Evolutionary conservation across 2,113 vertebrate species (phyloP), one percentile per base, ranked within the genome.

Genomic region (Sinocyclocheilus rhinocerous): DNA sequence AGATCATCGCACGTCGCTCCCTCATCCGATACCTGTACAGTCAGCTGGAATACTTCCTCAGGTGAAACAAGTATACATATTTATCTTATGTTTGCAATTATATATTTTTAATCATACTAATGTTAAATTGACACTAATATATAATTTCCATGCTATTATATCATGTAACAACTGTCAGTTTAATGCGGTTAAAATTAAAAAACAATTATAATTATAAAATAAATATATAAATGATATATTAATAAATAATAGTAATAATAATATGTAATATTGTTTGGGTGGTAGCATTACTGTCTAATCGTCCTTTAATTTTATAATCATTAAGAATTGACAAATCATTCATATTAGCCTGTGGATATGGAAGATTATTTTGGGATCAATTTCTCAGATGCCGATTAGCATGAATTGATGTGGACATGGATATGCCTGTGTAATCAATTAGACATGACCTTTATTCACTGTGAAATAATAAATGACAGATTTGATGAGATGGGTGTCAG

Each of bases 1-100:
- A 99, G 87, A 95, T 96, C 22, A 85, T 98, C 77, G 95, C 96
- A 84, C 91, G 97, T 5, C 91, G 94, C n/a, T 94, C 94, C 20
- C 90, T 95, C 88, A 85, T 95, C 81, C 86, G 90, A 50, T 95
- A 92, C 92, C 89, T 95, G 59, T 94, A 92, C 36, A 26, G 86
- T 45, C 94, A 95, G 78, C 91, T 95, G 91, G 94, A 95, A 84
- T 88, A 89, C 84, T 91, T 93, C 76, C 90, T 94, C 36, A 67
- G 92, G 92, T 95, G 94, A 79, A 91, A 24, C 22, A 33, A 33
- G 29, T 33, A 33, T 33, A 52, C 24, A 33, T 13, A 63, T 6
- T 67, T 45, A 45, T 45, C 42, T 45, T 45, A 45, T 2, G 2
- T 45, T 45, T 10, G 6, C 26, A 33, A 33, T 67, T 29, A 16